phyloP scores from a whole-genome alignment of 2,113 vertebrate genomes.

The Mobula birostris region DNA sequence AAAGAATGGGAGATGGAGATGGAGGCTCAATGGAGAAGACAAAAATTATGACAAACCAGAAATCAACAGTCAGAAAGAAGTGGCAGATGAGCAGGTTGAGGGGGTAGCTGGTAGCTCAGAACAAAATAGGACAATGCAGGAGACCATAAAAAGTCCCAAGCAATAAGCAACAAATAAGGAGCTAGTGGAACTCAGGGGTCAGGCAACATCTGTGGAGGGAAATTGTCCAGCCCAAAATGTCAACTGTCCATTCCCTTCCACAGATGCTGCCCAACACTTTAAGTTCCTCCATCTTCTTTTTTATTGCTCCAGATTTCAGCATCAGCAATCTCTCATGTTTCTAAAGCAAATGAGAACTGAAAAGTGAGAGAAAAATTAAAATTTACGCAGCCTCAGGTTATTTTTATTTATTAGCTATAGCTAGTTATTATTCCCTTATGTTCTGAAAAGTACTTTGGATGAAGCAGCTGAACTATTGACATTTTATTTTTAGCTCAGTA shows the following conservation, averaged over 20 bases:
- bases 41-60: not conserved
- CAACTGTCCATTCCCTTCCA: no score
- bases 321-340: no score
- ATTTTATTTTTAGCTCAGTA: slow-evolving; percentile 24
- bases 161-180: no score
- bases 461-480: slow-evolving; percentile 14
- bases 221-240: no score
- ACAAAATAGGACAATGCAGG: not conserved
- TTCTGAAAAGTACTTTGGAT: not conserved
- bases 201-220: no score
- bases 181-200: no score
- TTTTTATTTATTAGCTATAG: slow-evolving; percentile 20
- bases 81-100: not conserved
- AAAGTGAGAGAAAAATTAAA: not conserved
- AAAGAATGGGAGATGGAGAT: not conserved
- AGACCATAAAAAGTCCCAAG: not conserved
- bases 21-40: not conserved
- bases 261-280: no score
- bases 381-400: not conserved
- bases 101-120: not conserved
- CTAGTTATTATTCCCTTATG: not conserved
- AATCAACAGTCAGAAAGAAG: not conserved
- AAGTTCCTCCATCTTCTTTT: no score
- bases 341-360: not conserved
- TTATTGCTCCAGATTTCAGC: no score